A percentile compares a stretch with the other conserved stretches of the same genome.
Conservation (phyloP, 2,888 invertebrate genomes). For the Hydroisotoma schaefferi region DNA sequence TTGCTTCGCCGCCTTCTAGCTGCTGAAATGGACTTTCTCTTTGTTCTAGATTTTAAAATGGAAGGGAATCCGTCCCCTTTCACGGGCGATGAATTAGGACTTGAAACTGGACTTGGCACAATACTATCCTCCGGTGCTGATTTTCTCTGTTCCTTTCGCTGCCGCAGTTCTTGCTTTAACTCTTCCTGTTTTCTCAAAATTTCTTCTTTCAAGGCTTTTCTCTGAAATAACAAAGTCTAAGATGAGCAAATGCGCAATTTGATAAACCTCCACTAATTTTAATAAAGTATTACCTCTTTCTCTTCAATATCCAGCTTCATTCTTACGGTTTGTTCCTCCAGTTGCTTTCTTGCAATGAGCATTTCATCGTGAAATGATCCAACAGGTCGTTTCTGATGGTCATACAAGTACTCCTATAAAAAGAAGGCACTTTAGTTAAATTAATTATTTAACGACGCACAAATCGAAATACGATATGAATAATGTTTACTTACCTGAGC, state of each 20-base stretch:
- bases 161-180: constrained; percentile 65
- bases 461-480: background rate
- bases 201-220: constrained; percentile 69
- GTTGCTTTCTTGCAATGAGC: constrained; percentile 67
- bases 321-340: constrained; percentile 58
- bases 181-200: constrained; percentile 75
- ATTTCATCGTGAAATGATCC: constrained; percentile 90
- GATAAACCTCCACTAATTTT: constrained; percentile 8
- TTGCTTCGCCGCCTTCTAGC: constrained; percentile 55
- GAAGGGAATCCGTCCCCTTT: constrained; percentile 27
- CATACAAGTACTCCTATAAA: constrained; percentile 67
- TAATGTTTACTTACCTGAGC: constrained; percentile 58
- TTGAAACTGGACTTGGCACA: constrained; percentile 18
- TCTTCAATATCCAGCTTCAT: constrained; percentile 60
- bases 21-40: constrained; percentile 28
- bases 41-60: constrained; percentile 8
- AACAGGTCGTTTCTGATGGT: constrained; percentile 73
- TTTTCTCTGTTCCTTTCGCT: constrained; percentile 50
- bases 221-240: constrained; percentile 52
- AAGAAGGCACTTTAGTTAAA: constrained; percentile 11
- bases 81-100: constrained; percentile 25
- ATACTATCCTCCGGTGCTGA: constrained; percentile 12
- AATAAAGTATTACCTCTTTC: constrained; percentile 57
- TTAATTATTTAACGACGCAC: background rate
- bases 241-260: constrained; percentile 1